Evolutionary conservation across 2,888 invertebrate genomes (phyloP), one percentile per base, ranked within the genome.

Genomic region (Liodrosophila aerea): DNA sequence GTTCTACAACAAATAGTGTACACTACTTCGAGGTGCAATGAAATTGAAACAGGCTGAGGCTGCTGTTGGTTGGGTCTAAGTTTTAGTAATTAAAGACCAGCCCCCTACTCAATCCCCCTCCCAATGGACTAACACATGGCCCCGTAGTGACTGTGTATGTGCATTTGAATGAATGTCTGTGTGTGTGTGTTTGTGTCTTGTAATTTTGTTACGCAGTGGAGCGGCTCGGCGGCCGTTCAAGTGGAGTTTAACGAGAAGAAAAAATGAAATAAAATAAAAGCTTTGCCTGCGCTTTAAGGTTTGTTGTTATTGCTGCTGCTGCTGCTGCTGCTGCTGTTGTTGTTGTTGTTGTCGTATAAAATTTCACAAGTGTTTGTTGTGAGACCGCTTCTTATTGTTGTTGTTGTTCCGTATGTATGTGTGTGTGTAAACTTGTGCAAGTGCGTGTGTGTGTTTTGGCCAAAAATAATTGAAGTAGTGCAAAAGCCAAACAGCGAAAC

Each of bases 121-220:
- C 39, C 27, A 16, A 34, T 57, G 13, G n/a, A 13, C 44, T 41
- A 39, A 59, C 46, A 59, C 49, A 65, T 53, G 46, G 41, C 37
- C 49, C 47, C 49, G 57, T 12, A 41, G 43, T 45, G 58, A 43
- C 47, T 40, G 34, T 33, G 34, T 57, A 16, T 41, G 33, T 64
- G 51, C 50, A 33, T 31, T 11, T 44, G 54, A 52, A 34, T 37
- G 54, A 58, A 49, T 56, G 36, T 36, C 11, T 41, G 52, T 56
- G 37, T 37, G 54, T 58, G 50, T 60, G 46, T 41, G 54, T 70
- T 53, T 62, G 54, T 59, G 53, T 66, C 67, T 78, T 82, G 66
- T 70, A 78, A 83, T 78, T 83, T 80, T 57, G 80, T 84, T 81
- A 84, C 75, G 77, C 85, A 75, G 75, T 70, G 82, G 60, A 81